phyloP scores from a whole-genome alignment of 1,140 invertebrate genomes.

The Heliconius hermathena region DNA sequence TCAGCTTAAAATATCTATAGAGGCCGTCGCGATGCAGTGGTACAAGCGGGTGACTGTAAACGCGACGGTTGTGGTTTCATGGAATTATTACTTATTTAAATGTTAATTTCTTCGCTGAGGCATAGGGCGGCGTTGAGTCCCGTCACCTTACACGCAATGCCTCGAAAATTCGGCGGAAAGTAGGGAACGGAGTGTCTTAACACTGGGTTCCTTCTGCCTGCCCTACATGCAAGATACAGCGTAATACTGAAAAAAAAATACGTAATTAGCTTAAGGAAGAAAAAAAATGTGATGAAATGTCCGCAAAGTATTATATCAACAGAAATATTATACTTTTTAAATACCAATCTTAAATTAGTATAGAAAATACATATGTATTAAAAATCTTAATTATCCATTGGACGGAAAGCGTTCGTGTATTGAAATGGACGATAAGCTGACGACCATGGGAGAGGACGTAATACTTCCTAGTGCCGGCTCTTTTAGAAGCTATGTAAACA shows the following conservation, averaged over 20 bases:
- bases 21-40: too few relatives aligned
- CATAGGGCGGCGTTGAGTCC: too few relatives aligned
- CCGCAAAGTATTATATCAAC: neutral
- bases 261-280: neutral
- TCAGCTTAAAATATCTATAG: neutral
- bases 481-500: neutral
- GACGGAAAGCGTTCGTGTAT: conserved; percentile 31
- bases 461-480: conserved; percentile 40
- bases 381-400: conserved; percentile 18
- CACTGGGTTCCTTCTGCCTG: too few relatives aligned
- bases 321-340: neutral
- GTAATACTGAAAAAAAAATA: neutral
- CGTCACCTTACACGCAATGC: too few relatives aligned
- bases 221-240: too few relatives aligned
- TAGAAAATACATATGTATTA: neutral
- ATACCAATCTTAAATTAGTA: neutral
- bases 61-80: too few relatives aligned
- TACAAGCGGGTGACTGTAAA: too few relatives aligned
- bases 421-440: conserved; percentile 37
- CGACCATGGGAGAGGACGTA: conserved; percentile 39
- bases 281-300: neutral
- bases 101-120: too few relatives aligned
- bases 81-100: too few relatives aligned
- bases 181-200: too few relatives aligned
- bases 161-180: too few relatives aligned